Percentiles rank a stretch among this genome's conserved stretches.
Conservation (phyloP, 2,888 invertebrate genomes). For the Ptychoptera contaminata region DNA sequence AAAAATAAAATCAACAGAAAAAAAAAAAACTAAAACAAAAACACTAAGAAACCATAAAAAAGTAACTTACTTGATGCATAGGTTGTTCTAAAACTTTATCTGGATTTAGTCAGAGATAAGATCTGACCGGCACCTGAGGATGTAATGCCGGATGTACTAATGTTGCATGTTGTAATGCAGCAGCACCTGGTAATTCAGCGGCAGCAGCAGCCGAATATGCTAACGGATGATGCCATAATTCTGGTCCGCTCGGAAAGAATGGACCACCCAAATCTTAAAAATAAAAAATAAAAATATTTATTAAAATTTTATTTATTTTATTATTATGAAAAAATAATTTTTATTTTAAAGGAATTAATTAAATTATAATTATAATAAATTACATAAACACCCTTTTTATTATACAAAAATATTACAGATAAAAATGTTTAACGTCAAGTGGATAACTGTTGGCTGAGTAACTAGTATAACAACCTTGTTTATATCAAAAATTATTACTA, state of each 20-base stretch:
- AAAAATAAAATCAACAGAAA: too few relatives aligned
- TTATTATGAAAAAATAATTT: neutral
- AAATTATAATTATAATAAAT: neutral
- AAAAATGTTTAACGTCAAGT: too few relatives aligned
- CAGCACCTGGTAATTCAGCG: slow-evolving; percentile 67
- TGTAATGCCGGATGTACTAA: slow-evolving; percentile 94
- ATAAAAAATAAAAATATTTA: slow-evolving; percentile 1
- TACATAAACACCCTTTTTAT: too few relatives aligned
- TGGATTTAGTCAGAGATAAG: slow-evolving; percentile 93
- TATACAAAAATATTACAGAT: too few relatives aligned
- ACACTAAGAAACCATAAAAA: slow-evolving; percentile 5
- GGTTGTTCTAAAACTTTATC: slow-evolving; percentile 33
- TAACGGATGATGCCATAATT: slow-evolving; percentile 87
- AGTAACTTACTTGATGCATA: slow-evolving; percentile 30
- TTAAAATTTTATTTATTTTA: neutral
- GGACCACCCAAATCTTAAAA: slow-evolving; percentile 81
- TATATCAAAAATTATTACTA: too few relatives aligned
- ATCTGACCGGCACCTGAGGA: slow-evolving; percentile 94
- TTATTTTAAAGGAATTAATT: neutral
- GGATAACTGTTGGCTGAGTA: too few relatives aligned
- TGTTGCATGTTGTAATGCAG: slow-evolving; percentile 71
- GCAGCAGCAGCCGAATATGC: slow-evolving; percentile 58
- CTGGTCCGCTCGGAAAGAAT: slow-evolving; percentile 88
- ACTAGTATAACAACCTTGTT: too few relatives aligned
- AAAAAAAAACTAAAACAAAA: neutral